Evolutionary conservation across 2,797 vertebrate genomes (phyloP), one percentile per base, ranked within the genome.

Genomic region (Sebastes oblongus): DNA sequence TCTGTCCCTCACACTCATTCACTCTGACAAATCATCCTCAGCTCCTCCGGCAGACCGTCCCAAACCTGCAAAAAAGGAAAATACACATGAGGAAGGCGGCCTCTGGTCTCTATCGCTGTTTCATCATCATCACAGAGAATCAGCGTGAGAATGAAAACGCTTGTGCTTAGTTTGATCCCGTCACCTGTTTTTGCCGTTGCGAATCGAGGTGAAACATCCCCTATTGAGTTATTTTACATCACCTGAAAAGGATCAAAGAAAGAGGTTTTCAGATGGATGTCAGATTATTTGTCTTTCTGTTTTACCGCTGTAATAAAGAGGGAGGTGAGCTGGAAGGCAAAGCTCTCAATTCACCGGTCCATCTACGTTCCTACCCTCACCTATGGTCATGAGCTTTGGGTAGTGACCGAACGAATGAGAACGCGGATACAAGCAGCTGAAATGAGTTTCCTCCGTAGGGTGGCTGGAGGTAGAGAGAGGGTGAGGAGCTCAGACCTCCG

Each of bases 11-110:
- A 60, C 66, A 7, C 5, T 89, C 72, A 80, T 83, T 58, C 66
- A 3, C 46, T 75, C 60, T 81, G 81, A 89, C 89, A 87, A 75
- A 81, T 84, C 83, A 12, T 46, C 65, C 58, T 60, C 5, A 73
- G 34, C 80, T 75, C 70, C 12, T 52, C 22, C 3, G 30, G 36
- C 80, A 77, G 55, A 27, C 29, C 3, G 11, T 10, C 58, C 11
- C 1, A 55, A 73, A 61, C 3, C 29, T 18, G 8, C 20, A 55
- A 42, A 58, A 54, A 58, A 58, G 55, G 5, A 66, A 72, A 81
- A 62, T 1, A 11, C 24, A 42, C 7, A 12, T 4, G 46, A 52
- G 14, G 30, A 3, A 3, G 32, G 8, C 22, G 11, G 12, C 34
- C 6, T 75, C 69, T 13, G 29, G 34, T 64, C 0, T 8, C 27